Percentiles rank a stretch among this genome's conserved stretches.
phyloP scores from a whole-genome alignment of 2,113 vertebrate species.

The Chlorodrepanis virens region DNA sequence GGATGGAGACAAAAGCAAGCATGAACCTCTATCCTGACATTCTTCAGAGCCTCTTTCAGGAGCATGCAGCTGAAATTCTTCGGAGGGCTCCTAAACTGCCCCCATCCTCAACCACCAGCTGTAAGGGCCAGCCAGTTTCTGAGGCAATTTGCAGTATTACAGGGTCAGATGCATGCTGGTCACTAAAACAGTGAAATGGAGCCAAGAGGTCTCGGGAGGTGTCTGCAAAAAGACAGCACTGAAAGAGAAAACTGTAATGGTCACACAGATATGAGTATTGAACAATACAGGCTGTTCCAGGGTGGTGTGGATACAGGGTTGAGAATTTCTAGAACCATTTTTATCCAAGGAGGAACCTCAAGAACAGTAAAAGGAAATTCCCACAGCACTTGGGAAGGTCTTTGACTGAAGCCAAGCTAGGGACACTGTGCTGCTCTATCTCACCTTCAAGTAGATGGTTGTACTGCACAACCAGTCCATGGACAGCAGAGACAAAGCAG shows the following conservation, averaged over 20 bases:
- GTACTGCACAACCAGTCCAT: background rate
- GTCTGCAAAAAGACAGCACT: background rate
- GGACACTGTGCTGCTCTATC: background rate
- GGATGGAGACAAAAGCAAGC: background rate
- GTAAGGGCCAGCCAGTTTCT: background rate
- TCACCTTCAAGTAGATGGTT: background rate
- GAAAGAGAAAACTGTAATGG: background rate
- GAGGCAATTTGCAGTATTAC: background rate
- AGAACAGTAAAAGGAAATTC: background rate
- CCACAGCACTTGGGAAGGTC: background rate
- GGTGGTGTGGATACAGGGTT: background rate
- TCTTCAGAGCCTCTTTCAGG: background rate
- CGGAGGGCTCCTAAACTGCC: background rate
- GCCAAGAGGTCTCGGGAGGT: background rate
- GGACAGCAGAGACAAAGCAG: background rate
- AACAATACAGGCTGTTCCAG: accelerated
- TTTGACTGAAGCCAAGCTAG: background rate
- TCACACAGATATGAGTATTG: accelerated
- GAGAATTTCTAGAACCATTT: background rate
- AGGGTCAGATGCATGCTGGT: background rate
- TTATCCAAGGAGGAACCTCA: background rate
- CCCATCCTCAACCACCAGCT: background rate
- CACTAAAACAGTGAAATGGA: background rate
- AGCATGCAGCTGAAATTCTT: background rate
- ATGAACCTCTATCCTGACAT: background rate